Evolutionary conservation across 2,797 vertebrate genomes (phyloP), one percentile per base, ranked within the genome.

Genomic region (Hipposideros larvatus): DNA sequence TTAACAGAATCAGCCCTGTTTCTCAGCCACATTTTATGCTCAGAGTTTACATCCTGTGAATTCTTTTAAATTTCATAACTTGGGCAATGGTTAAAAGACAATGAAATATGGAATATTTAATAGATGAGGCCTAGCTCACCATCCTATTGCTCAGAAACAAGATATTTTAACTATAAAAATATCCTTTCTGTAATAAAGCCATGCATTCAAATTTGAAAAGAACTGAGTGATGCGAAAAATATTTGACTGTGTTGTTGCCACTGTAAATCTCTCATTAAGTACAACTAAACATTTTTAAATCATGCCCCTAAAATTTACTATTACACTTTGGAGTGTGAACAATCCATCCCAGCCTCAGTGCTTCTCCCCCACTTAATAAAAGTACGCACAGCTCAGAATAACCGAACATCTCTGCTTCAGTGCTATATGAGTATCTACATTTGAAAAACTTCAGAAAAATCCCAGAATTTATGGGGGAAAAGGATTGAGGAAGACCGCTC

Each of bases 31-130:
- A 59, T 90, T 85, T 78, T 88, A 2, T 68, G 41, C 63, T 94
- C 66, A 57, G 51, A 89, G 70, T 80, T 77, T 78, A 71, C 34
- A 93, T n/a, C n/a, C 18, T 28, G 9, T 31, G 34, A 57, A 92
- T 96, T 97, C 68, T 93, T 97, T 78, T 37, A 94, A 86, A 51
- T 93, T 91, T 59, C 65, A 87, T 31, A 43, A 37, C 53, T 90
- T 57, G 51, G 53, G 43, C 11, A 68, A 83, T 8, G 19, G 28
- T 79, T 83, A 66, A 21, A 84, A 75, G 34, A 53, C 55, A 79
- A 93, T 7, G 13, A 92, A 65, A 85, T 57, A n/a, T 16, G 16
- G 51, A 95, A 59, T 86, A 66, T 48, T 79, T 87, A 75, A 77
- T 87, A 55, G 28, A 8, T 53, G 31, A 77, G 43, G 53, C 5